Base-by-base conservation (phyloP, 1,140 invertebrate species). In the Anadara kagoshimensis region DNA sequence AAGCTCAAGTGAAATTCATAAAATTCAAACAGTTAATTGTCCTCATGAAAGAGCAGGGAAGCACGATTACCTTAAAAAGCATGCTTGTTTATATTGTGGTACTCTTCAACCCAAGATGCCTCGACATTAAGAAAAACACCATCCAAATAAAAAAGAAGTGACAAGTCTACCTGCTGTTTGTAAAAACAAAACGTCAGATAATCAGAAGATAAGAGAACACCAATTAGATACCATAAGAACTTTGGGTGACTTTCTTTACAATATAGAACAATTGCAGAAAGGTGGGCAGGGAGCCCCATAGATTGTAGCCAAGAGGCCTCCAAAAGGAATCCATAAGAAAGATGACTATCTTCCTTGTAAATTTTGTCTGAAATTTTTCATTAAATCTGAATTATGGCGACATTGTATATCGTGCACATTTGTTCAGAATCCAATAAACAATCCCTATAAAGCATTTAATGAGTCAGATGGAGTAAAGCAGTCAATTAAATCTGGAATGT, bases 61-160 rank as follows among this genome's bases (percentile, higher is more conserved):
- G 3, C 51, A 54, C 8, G 51, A 54, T 8, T 54, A 54, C 51
- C n/a, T 22, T 8, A 54, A 54, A 54, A 22, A 1, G n/a, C 51
- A 54, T 54, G 4, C 51, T 54, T 54, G n/a, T n/a, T n/a, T n/a
- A n/a, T n/a, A n/a, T n/a, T n/a, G n/a, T n/a, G n/a, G 51, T 10
- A 5, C 24, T 54, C 24, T 53, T 53, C n/a, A 20, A 22, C n/a
- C 51, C n/a, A 54, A 54, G n/a, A 22, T 54, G 24, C 10, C 8
- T 22, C 11, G 51, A 14, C 51, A 54, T 54, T 54, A 20, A n/a
- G 51, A 54, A 54, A 54, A 54, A 54, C n/a, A 54, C n/a, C 16
- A 18, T 20, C n/a, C n/a, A 22, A 20, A 22, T 20, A 1, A 22
- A n/a, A n/a, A 54, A 54, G 10, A 10, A 20, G 2, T 20, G 10